phyloP scores from a whole-genome alignment of 2,888 invertebrate species.

The Digitonthophagus gazella region DNA sequence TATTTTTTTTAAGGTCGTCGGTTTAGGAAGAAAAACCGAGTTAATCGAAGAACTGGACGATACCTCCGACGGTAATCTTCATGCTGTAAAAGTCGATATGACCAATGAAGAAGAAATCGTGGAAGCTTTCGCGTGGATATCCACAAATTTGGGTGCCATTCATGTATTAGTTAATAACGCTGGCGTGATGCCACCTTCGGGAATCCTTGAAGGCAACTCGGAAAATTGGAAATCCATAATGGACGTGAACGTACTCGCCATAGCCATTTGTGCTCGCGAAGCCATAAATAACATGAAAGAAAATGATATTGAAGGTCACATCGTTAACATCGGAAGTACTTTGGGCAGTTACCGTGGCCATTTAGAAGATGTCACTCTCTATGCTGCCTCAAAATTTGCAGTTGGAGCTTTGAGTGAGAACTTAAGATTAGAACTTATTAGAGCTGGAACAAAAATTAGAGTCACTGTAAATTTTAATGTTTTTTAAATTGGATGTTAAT shows the following conservation, averaged over 20 bases:
- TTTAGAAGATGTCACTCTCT: slow-evolving; percentile 2
- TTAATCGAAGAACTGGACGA: slow-evolving; percentile 2
- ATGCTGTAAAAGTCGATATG: slow-evolving; percentile 15
- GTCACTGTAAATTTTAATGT: slow-evolving; percentile 4
- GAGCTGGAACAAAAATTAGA: slow-evolving; percentile 11
- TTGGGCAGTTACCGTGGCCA: slow-evolving; percentile 12
- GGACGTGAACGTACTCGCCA: slow-evolving; percentile 20
- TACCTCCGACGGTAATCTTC: neutral
- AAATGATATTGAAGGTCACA: slow-evolving; percentile 19
- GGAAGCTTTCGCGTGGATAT: slow-evolving; percentile 5
- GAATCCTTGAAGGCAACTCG: slow-evolving; percentile 16
- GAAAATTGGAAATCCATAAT: slow-evolving; percentile 16
- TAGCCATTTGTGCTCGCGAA: slow-evolving; percentile 14
- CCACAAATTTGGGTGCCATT: slow-evolving; percentile 8
- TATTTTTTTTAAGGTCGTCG: slow-evolving; percentile 12
- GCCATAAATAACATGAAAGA: slow-evolving; percentile 22
- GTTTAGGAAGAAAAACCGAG: slow-evolving; percentile 11
- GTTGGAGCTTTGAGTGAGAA: slow-evolving; percentile 2
- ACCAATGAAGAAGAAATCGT: slow-evolving; percentile 15
- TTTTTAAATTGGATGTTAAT: neutral
- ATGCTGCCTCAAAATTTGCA: slow-evolving; percentile 13
- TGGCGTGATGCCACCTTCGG: slow-evolving; percentile 5
- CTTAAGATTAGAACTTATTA: slow-evolving; percentile 11
- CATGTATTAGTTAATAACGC: slow-evolving; percentile 19
- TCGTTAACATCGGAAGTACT: slow-evolving; percentile 23